Percentiles rank a stretch among this genome's conserved stretches.
phyloP scores from a whole-genome alignment of 2,113 vertebrate genomes.

The Myotis davidii region DNA sequence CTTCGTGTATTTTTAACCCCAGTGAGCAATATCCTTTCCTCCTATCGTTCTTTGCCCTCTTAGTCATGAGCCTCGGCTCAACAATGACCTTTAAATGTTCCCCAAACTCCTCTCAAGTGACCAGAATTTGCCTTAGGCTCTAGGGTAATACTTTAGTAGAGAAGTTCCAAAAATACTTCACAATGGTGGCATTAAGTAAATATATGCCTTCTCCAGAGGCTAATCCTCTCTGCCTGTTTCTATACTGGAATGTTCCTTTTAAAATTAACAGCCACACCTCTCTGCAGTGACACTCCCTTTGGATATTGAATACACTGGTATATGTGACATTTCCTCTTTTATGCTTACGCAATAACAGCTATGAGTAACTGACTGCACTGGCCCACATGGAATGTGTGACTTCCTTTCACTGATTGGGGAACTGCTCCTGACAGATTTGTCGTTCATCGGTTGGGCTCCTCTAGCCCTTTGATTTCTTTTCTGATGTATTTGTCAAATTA shows the following conservation, averaged over 20 bases:
- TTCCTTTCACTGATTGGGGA: slow-evolving; percentile 17
- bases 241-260: not conserved
- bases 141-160: not conserved
- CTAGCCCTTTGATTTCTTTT: not conserved
- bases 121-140: not conserved
- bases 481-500: not conserved
- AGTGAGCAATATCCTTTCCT: not conserved
- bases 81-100: not conserved
- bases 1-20: not conserved
- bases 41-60: not conserved
- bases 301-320: not conserved
- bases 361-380: not conserved
- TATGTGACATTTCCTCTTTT: slow-evolving; percentile 51
- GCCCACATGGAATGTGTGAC: not conserved
- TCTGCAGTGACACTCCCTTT: not conserved
- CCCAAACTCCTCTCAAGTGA: not conserved
- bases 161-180: not conserved
- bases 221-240: not conserved
- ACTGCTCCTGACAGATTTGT: not conserved
- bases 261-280: slow-evolving; percentile 38
- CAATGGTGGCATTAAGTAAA: not conserved
- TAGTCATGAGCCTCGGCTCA: not conserved
- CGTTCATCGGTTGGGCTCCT: not conserved
- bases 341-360: not conserved
- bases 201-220: not conserved